A percentile compares a stretch with the other conserved stretches of the same genome.
Evolutionary conservation across 2,113 vertebrate species (phyloP).

Genomic region (Proteles cristata): DNA sequence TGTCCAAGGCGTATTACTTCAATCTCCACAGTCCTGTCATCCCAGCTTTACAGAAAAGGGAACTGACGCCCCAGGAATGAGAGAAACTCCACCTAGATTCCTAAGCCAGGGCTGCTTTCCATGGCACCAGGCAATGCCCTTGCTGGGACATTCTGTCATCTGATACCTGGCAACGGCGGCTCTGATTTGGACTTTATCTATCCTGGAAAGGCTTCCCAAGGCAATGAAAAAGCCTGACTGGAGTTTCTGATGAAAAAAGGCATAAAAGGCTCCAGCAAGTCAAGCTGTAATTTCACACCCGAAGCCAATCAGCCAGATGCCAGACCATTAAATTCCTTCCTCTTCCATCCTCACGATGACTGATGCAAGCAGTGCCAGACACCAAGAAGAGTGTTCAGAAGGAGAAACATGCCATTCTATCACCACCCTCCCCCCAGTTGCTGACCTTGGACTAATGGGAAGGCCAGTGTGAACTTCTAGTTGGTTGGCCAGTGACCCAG

Average conservation of each 20-base stretch:
- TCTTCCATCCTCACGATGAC: background rate
- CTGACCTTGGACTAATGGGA: background rate
- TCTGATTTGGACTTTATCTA: background rate
- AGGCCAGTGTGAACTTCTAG: background rate
- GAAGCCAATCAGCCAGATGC: constrained; percentile 16
- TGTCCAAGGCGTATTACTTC: background rate
- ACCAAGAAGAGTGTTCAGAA: background rate
- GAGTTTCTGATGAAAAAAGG: constrained; percentile 56
- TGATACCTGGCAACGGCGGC: constrained; percentile 46
- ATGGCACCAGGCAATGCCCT: background rate
- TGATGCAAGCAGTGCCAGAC: background rate
- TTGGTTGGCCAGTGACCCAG: background rate
- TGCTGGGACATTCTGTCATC: constrained; percentile 53
- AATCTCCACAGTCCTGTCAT: background rate
- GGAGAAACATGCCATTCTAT: background rate
- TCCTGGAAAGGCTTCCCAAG: constrained; percentile 26
- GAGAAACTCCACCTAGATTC: constrained; percentile 47
- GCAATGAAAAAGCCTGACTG: constrained; percentile 1
- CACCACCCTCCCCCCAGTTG: background rate
- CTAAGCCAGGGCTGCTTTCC: constrained; percentile 6
- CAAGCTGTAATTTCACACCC: constrained; percentile 33
- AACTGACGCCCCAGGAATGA: constrained; percentile 8
- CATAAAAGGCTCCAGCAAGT: constrained; percentile 3
- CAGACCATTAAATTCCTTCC: background rate
- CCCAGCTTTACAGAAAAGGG: constrained; percentile 26